These are phyloP conservation scores for Tethea ocularis DNA, from an alignment of 2,888 invertebrate species.

Conservation along the genomic window DNA sequence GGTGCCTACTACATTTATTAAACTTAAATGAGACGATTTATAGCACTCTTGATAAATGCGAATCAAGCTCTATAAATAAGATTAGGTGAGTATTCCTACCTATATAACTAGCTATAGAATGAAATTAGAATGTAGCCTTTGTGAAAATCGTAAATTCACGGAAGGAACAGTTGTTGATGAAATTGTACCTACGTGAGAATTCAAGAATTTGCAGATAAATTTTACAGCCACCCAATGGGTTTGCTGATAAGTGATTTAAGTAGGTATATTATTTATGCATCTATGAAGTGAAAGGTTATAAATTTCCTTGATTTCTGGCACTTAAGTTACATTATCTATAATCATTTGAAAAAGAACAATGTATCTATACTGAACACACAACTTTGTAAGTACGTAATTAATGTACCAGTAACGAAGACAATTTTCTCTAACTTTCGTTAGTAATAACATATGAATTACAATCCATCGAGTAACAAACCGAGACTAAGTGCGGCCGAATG, in stretches of 20 bases:
- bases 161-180: not conserved
- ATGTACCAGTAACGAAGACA: conserved; percentile 41
- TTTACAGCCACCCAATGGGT: too few species aligned
- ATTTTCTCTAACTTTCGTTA: conserved; percentile 65
- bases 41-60: conserved; percentile 25
- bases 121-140: not conserved
- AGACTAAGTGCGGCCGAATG: conserved; percentile 78
- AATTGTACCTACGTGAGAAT: not conserved
- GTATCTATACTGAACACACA: not conserved
- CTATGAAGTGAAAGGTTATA: too few species aligned
- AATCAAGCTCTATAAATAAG: conserved; percentile 7
- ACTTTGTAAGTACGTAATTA: not conserved
- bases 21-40: conserved; percentile 52
- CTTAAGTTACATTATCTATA: not conserved
- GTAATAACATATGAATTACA: conserved; percentile 76
- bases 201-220: not conserved
- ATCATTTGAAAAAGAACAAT: not conserved
- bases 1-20: conserved; percentile 52
- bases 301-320: not conserved
- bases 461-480: conserved; percentile 76
- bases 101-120: not conserved
- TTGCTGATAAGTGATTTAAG: too few species aligned
- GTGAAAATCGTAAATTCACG: not conserved
- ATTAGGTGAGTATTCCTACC: not conserved
- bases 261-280: too few species aligned